These are phyloP conservation scores for Antennarius striatus DNA, from an alignment of 2,113 vertebrate genomes.

Conservation along the genomic window DNA sequence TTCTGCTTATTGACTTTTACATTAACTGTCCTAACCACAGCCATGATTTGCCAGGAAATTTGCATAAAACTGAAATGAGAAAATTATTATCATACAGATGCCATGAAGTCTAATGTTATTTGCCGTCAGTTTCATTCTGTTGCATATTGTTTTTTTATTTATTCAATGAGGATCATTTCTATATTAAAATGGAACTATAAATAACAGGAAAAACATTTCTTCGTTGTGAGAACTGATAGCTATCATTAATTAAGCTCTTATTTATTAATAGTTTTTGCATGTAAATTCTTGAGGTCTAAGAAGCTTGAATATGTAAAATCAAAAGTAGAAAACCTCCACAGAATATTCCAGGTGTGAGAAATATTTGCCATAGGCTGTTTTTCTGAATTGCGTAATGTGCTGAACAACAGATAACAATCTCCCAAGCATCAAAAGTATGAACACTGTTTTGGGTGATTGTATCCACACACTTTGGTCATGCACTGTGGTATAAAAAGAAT, in stretches of 20 bases:
- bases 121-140: background rate
- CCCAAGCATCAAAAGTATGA: background rate
- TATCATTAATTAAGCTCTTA: too few species aligned
- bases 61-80: slow-evolving; percentile 20
- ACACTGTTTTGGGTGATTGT: background rate
- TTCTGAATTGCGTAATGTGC: slow-evolving; percentile 52
- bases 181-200: background rate
- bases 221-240: too few species aligned
- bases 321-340: slow-evolving; percentile 10
- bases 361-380: slow-evolving; percentile 48
- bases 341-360: slow-evolving; percentile 34
- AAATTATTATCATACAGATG: slow-evolving; percentile 26
- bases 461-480: too few species aligned
- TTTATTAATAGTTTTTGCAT: too few species aligned
- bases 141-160: slow-evolving; percentile 12
- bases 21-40: slow-evolving; percentile 48
- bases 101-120: slow-evolving; percentile 9
- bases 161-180: background rate
- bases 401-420: slow-evolving; percentile 41
- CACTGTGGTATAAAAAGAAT: too few species aligned
- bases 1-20: slow-evolving; percentile 26
- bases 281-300: background rate
- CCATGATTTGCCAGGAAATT: slow-evolving; percentile 25
- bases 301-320: slow-evolving; percentile 41
- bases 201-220: background rate